These are phyloP conservation scores for Rhabdophis nuchalis DNA, from an alignment of 2,797 vertebrate species.

Conservation along the genomic window DNA sequence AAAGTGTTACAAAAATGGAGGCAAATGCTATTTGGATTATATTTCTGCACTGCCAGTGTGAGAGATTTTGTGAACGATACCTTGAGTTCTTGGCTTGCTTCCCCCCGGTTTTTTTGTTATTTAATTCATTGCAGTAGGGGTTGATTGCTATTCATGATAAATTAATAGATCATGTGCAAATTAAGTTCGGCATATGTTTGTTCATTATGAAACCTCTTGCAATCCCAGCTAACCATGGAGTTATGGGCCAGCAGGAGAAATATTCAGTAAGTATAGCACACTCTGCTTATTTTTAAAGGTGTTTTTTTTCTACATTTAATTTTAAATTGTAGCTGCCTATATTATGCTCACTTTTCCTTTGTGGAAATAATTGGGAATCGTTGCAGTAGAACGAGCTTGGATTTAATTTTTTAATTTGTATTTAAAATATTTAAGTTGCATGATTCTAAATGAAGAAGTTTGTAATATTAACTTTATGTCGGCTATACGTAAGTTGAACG, in stretches of 20 bases:
- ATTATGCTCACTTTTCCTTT: conserved; percentile 48
- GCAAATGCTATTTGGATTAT: conserved; percentile 66
- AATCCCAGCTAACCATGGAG: conserved; percentile 92
- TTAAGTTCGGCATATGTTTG: conserved; percentile 79
- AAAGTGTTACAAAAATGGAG: conserved; percentile 72
- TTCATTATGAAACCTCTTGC: conserved; percentile 99
- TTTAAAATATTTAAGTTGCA: conserved; percentile 31
- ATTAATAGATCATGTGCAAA: conserved; percentile 86
- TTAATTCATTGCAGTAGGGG: conserved; percentile 70
- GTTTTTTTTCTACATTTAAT: conserved; percentile 59
- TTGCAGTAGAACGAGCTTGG: conserved; percentile 29
- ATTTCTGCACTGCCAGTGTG: conserved; percentile 71
- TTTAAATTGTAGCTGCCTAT: conserved; percentile 51
- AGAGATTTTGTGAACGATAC: conserved; percentile 72
- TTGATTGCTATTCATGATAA: conserved; percentile 72
- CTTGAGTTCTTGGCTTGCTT: conserved; percentile 71
- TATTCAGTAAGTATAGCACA: conserved; percentile 88
- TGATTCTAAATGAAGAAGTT: conserved; percentile 35
- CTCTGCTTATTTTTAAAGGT: conserved; percentile 63
- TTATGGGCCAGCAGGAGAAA: conserved; percentile 95
- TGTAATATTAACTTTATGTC: not conserved
- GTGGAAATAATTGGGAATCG: conserved; percentile 9
- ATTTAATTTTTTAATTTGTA: conserved; percentile 46
- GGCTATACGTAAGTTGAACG: conserved; percentile 34
- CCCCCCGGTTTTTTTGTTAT: conserved; percentile 56